A percentile compares a stretch with the other conserved stretches of the same genome.
phyloP scores from a whole-genome alignment of 2,113 vertebrate genomes.

The Channa maculata region DNA sequence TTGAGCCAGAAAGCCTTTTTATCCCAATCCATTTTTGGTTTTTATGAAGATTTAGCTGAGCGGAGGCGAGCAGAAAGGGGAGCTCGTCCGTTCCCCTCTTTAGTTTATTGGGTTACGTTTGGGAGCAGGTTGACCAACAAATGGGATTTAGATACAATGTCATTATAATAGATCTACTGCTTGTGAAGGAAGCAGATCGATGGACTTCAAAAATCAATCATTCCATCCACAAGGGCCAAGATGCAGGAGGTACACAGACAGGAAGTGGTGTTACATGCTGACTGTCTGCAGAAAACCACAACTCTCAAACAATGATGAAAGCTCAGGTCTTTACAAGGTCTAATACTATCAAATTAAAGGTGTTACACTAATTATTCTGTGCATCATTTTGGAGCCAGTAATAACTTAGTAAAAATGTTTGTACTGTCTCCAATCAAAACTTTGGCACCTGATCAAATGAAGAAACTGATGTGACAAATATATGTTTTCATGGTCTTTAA shows the following conservation, averaged over 20 bases:
- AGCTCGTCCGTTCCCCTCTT: slow-evolving; percentile 57
- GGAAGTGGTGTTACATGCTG: slow-evolving; percentile 39
- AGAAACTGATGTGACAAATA: too few species aligned
- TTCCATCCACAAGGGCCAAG: slow-evolving; percentile 20
- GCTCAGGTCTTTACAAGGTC: background rate
- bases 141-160: slow-evolving; percentile 79
- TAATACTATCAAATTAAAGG: too few species aligned
- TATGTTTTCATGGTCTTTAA: too few species aligned
- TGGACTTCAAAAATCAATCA: slow-evolving; percentile 76
- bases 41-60: slow-evolving; percentile 73
- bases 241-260: slow-evolving; percentile 43
- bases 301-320: background rate
- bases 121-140: slow-evolving; percentile 74
- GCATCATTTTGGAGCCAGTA: too few species aligned
- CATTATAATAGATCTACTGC: slow-evolving; percentile 76
- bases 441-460: too few species aligned
- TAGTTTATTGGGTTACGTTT: slow-evolving; percentile 77
- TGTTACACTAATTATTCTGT: too few species aligned
- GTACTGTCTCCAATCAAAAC: too few species aligned
- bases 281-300: background rate
- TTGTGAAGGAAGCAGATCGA: slow-evolving; percentile 69
- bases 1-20: slow-evolving; percentile 67
- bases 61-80: slow-evolving; percentile 27
- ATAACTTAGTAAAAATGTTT: too few species aligned
- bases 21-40: slow-evolving; percentile 64